Evolutionary conservation across 2,113 vertebrate species (phyloP).

Genomic region (Chaenogobius annularis): DNA sequence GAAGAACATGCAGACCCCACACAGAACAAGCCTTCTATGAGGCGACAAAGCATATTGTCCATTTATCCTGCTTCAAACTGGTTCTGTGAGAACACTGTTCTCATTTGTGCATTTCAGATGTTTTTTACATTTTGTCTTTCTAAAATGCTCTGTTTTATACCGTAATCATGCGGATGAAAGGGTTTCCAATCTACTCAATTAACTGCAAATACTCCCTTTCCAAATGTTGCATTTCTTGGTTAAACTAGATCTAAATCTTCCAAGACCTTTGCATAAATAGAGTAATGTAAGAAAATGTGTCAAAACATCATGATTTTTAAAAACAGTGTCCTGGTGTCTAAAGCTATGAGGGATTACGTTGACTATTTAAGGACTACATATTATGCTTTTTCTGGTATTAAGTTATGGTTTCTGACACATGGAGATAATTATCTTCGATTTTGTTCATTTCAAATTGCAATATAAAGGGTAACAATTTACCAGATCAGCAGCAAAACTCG

Average conservation of each 20-base stretch:
- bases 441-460: not conserved
- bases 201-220: not conserved
- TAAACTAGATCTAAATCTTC: not conserved
- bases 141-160: not conserved
- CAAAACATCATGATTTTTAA: too few relatives aligned
- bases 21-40: not conserved
- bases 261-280: not conserved
- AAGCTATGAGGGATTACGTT: too few relatives aligned
- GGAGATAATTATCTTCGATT: not conserved
- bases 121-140: not conserved
- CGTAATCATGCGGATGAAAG: not conserved
- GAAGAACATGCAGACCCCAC: not conserved
- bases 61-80: not conserved
- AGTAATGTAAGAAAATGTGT: not conserved
- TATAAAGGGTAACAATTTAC: not conserved
- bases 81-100: not conserved
- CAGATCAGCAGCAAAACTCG: not conserved
- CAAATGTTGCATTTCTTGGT: not conserved
- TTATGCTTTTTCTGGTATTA: not conserved
- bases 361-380: too few relatives aligned
- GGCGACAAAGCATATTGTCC: not conserved
- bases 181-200: conserved; percentile 3
- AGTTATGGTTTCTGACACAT: not conserved
- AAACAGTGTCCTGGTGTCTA: too few relatives aligned
- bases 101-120: not conserved